Evolutionary conservation across 2,113 vertebrate genomes (phyloP).

Genomic region (Mesoclemmys tuberculata): DNA sequence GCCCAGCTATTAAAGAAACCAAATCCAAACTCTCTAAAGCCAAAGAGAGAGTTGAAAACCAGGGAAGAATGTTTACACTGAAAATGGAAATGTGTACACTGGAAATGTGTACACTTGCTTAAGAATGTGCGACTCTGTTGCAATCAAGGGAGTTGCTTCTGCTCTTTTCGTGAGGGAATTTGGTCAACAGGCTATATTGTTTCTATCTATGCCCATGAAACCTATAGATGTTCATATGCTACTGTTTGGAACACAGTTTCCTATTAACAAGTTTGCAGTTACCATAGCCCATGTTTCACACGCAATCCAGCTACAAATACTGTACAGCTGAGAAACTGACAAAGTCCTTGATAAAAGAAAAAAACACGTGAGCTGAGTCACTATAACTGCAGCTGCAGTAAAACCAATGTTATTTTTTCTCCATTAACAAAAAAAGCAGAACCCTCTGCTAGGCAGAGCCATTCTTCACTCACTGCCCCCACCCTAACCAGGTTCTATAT

Average conservation of each 20-base stretch:
- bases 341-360: neutral
- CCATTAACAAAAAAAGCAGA: neutral
- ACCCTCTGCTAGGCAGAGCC: neutral
- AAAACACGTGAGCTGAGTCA: neutral
- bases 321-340: neutral
- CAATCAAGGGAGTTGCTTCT: neutral
- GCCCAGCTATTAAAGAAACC: neutral
- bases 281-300: neutral
- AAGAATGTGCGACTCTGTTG: neutral
- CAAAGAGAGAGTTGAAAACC: neutral
- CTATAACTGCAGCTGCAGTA: neutral
- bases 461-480: neutral
- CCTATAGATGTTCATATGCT: neutral
- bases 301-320: neutral
- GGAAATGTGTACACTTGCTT: neutral
- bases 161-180: neutral
- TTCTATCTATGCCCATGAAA: neutral
- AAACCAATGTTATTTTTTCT: neutral
- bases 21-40: neutral
- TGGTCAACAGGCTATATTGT: neutral
- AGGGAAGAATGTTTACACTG: neutral
- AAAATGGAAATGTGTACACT: neutral
- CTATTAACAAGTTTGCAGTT: neutral
- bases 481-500: neutral
- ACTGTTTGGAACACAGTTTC: neutral